phyloP scores from a whole-genome alignment of 2,797 vertebrate species.

The Gambelia wislizenii region DNA sequence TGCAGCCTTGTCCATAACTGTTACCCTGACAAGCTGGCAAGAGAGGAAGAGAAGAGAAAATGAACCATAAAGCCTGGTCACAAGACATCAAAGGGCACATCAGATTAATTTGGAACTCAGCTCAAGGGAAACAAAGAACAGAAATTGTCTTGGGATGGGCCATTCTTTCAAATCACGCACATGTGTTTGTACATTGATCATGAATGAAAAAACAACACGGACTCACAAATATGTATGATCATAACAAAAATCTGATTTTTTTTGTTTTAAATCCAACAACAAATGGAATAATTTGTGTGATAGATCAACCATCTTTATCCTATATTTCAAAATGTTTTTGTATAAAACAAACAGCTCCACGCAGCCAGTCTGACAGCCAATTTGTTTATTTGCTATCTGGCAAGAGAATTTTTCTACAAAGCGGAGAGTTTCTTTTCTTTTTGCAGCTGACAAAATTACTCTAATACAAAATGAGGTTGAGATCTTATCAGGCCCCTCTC shows the following conservation, averaged over 20 bases:
- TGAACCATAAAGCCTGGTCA: conserved; percentile 38
- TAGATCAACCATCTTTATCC: conserved; percentile 72
- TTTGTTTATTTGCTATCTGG: conserved; percentile 81
- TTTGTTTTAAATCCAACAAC: conserved; percentile 38
- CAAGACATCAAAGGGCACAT: conserved; percentile 37
- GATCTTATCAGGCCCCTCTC: neutral
- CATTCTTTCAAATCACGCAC: conserved; percentile 18
- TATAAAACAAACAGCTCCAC: conserved; percentile 78
- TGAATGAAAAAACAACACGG: conserved; percentile 39
- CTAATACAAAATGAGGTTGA: neutral
- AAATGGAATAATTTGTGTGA: conserved; percentile 57
- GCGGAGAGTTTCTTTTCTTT: neutral
- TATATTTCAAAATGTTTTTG: conserved; percentile 75
- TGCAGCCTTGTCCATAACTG: conserved; percentile 72
- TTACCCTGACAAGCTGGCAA: conserved; percentile 73
- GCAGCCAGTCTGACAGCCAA: conserved; percentile 59
- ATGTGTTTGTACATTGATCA: conserved; percentile 28
- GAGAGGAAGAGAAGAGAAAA: neutral
- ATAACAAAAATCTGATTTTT: conserved; percentile 45
- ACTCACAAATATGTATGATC: conserved; percentile 60
- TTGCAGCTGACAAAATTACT: neutral
- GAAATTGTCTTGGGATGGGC: neutral
- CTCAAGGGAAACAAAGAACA: conserved; percentile 54
- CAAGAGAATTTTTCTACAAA: conserved; percentile 68
- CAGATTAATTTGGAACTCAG: conserved; percentile 12